These are phyloP conservation scores for Rhingia campestris DNA, from an alignment of 2,888 invertebrate genomes.

Conservation along the genomic window DNA sequence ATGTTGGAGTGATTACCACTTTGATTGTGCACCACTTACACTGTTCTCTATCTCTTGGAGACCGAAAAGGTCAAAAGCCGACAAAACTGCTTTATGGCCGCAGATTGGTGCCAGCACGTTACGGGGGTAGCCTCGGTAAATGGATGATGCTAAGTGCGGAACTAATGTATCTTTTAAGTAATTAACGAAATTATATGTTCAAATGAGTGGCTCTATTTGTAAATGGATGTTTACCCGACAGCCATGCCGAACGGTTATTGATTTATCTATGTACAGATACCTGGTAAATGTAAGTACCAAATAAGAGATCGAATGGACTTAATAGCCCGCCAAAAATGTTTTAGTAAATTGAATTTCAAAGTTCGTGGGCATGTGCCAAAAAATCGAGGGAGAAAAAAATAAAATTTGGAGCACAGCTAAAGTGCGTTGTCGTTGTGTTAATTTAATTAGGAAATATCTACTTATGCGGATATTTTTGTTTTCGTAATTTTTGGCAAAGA, in stretches of 20 bases:
- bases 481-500: slow-evolving; percentile 41
- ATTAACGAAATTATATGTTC: slow-evolving; percentile 43
- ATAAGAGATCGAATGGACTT: neutral
- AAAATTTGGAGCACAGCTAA: slow-evolving; percentile 1
- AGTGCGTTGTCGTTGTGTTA: slow-evolving; percentile 1
- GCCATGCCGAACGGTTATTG: slow-evolving; percentile 30
- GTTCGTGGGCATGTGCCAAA: slow-evolving; percentile 34
- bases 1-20: slow-evolving; percentile 40
- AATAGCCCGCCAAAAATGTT: neutral
- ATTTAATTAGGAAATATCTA: slow-evolving; percentile 42
- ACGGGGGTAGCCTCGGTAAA: neutral
- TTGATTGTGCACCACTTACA: slow-evolving; percentile 53
- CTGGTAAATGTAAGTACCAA: slow-evolving; percentile 1
- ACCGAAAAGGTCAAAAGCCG: slow-evolving; percentile 35
- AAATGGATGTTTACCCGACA: slow-evolving; percentile 29
- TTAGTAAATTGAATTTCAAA: slow-evolving; percentile 19
- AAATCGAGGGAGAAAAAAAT: slow-evolving; percentile 8
- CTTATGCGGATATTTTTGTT: slow-evolving; percentile 4
- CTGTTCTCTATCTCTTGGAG: slow-evolving; percentile 3
- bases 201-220: slow-evolving; percentile 21
- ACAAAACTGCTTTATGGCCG: slow-evolving; percentile 1
- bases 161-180: slow-evolving; percentile 59
- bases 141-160: slow-evolving; percentile 27
- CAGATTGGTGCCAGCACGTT: slow-evolving; percentile 6
- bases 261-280: slow-evolving; percentile 1